Percentiles rank a stretch among this genome's conserved stretches.
Conservation (phyloP, 2,888 invertebrate genomes). For the Synanthedon tipuliformis region DNA sequence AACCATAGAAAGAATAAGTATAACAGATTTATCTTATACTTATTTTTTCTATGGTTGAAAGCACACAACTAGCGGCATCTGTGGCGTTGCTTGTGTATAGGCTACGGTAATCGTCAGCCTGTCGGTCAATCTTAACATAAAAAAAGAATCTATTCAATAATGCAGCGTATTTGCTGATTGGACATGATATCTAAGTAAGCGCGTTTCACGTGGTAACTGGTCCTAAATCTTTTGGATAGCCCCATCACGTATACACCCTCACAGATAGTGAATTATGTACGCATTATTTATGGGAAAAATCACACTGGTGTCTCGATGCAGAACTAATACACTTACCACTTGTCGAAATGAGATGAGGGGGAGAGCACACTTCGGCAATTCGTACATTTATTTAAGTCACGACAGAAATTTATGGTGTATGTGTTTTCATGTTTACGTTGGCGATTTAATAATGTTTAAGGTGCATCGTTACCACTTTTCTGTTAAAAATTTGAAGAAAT, state of each 20-base stretch:
- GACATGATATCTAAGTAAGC: conserved; percentile 1
- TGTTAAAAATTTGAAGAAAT: conserved; percentile 2
- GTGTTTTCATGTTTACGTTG: too few relatives aligned
- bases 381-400: not conserved
- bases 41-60: too few relatives aligned
- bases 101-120: too few relatives aligned
- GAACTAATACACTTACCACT: conserved; percentile 50
- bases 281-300: conserved; percentile 22
- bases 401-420: not conserved
- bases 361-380: not conserved
- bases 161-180: not conserved
- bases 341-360: conserved; percentile 22
- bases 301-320: conserved; percentile 26
- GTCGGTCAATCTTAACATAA: too few relatives aligned
- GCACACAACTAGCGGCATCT: too few relatives aligned
- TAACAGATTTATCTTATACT: too few relatives aligned
- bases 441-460: too few relatives aligned
- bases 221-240: conserved; percentile 11
- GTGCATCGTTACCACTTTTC: too few relatives aligned
- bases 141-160: too few relatives aligned
- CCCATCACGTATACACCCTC: conserved; percentile 7
- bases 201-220: conserved; percentile 1
- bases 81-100: too few relatives aligned
- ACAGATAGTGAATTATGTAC: conserved; percentile 7
- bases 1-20: too few relatives aligned